Conservation (phyloP, 2,797 vertebrate genomes). For the Phyllotis vaccarum region DNA sequence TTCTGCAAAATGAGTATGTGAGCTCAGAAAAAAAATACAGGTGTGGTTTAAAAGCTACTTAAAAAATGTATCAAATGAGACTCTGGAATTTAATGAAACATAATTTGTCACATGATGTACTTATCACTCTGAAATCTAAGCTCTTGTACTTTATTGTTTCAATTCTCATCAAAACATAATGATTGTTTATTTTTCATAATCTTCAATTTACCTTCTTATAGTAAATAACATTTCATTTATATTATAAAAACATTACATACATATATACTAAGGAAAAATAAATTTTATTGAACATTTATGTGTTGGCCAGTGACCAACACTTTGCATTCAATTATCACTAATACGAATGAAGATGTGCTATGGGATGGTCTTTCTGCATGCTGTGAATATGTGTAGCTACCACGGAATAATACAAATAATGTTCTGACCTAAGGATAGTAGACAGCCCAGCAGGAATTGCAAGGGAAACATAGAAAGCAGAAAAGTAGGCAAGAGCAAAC, state of each 20-base stretch:
- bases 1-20: too few species aligned
- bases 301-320: not conserved
- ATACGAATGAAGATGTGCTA: too few species aligned
- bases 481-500: too few species aligned
- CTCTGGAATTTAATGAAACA: not conserved
- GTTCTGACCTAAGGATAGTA: too few species aligned
- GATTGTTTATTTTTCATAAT: not conserved
- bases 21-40: not conserved
- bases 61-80: not conserved
- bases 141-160: not conserved
- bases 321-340: not conserved
- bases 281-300: not conserved
- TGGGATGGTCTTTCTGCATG: too few species aligned
- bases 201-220: not conserved
- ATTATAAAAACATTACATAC: not conserved
- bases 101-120: accelerated
- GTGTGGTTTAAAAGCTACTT: not conserved
- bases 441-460: too few species aligned
- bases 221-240: not conserved
- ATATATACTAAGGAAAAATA: not conserved
- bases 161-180: not conserved
- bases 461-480: too few species aligned
- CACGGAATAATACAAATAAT: too few species aligned
- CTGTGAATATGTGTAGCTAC: too few species aligned
- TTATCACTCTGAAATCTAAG: not conserved